These are phyloP conservation scores for Gallinago paraguaiae DNA, from an alignment of 2,113 vertebrate genomes.

Conservation along the genomic window DNA sequence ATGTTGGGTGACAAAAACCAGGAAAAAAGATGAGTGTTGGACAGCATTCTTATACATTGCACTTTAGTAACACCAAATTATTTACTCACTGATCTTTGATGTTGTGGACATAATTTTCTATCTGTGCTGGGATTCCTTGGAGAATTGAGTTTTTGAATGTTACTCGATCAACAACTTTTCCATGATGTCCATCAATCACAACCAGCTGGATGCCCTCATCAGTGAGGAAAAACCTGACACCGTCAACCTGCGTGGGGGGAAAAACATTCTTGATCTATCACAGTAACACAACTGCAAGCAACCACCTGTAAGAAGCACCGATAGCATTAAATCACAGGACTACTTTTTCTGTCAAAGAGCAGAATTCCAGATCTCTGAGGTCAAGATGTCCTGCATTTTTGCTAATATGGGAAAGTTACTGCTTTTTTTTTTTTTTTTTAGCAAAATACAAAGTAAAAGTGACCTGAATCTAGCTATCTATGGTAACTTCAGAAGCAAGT, in stretches of 20 bases:
- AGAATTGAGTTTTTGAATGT: constrained; percentile 85
- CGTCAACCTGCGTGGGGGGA: constrained; percentile 80
- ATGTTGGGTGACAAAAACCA: background rate
- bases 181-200: constrained; percentile 83
- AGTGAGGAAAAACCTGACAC: constrained; percentile 79
- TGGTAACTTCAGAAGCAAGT: background rate
- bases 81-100: constrained; percentile 85
- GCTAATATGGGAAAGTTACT: background rate
- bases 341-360: background rate
- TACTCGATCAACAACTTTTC: constrained; percentile 81
- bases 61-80: background rate
- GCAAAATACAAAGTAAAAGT: background rate
- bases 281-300: background rate
- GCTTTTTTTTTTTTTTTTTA: too few species aligned
- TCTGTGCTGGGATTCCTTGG: constrained; percentile 88
- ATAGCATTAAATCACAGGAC: fast-evolving
- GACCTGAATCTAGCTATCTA: fast-evolving
- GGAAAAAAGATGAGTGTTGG: background rate
- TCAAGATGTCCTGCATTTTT: background rate
- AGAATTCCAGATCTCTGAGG: background rate
- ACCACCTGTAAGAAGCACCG: background rate
- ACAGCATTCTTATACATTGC: background rate
- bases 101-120: constrained; percentile 84
- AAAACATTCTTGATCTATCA: background rate
- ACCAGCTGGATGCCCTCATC: constrained; percentile 91